Conservation (phyloP, 2,797 vertebrate species). For the Nannoperca australis region DNA sequence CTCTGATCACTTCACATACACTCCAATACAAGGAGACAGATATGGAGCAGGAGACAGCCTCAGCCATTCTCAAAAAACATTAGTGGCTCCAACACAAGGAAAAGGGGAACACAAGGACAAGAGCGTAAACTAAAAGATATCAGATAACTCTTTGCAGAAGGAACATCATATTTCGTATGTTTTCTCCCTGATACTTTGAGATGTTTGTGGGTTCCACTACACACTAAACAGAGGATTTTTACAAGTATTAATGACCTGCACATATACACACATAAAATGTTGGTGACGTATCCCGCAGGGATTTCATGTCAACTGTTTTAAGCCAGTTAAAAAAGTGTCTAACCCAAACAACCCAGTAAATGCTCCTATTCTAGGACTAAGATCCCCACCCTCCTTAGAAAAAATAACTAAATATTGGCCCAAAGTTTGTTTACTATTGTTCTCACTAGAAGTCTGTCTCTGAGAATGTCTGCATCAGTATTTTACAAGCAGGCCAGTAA, state of each 20-base stretch:
- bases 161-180: not conserved
- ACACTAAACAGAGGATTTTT: not conserved
- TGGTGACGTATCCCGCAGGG: not conserved
- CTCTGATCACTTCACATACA: conserved; percentile 36
- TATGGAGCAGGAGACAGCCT: conserved; percentile 62
- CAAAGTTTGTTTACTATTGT: conserved; percentile 5
- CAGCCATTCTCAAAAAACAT: not conserved
- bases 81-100: not conserved
- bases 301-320: not conserved
- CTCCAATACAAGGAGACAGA: conserved; percentile 62
- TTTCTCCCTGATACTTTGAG: not conserved
- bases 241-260: not conserved
- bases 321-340: not conserved
- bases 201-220: not conserved
- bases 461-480: not conserved
- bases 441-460: not conserved
- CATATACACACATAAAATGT: not conserved
- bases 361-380: conserved; percentile 11
- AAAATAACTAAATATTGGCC: not conserved
- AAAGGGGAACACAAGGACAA: not conserved
- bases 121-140: not conserved
- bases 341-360: conserved; percentile 32
- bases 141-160: not conserved
- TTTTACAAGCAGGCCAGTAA: not conserved
- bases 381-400: not conserved